Percentiles rank a stretch among this genome's conserved stretches.
Evolutionary conservation across 2,888 invertebrate genomes (phyloP).

Genomic region (Halictus quadricinctus): DNA sequence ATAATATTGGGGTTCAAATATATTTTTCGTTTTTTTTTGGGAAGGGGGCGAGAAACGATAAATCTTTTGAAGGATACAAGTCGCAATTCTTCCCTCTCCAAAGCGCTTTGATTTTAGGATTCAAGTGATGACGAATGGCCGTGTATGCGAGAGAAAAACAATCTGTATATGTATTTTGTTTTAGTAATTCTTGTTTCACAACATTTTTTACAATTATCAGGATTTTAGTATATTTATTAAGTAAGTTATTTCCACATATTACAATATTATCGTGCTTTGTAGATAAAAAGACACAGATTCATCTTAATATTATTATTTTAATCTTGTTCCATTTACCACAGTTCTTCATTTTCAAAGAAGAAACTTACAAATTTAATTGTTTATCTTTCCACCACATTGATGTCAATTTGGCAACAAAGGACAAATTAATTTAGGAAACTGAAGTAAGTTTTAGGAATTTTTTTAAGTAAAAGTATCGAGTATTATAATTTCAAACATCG

Average conservation of each 20-base stretch:
- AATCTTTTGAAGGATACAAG: slow-evolving; percentile 1
- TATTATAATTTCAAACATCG: too few relatives aligned
- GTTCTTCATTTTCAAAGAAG: too few relatives aligned
- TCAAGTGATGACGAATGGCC: not conserved
- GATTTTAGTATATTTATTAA: not conserved
- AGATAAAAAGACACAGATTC: too few relatives aligned
- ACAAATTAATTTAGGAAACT: too few relatives aligned
- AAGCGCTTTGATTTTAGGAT: not conserved
- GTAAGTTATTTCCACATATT: not conserved
- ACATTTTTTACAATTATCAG: not conserved
- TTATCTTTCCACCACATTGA: too few relatives aligned
- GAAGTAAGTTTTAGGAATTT: too few relatives aligned
- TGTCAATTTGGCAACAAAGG: too few relatives aligned
- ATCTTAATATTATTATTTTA: too few relatives aligned
- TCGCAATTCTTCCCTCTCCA: not conserved
- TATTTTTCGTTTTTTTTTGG: slow-evolving; percentile 9
- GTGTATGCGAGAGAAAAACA: not conserved
- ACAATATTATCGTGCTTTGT: not conserved
- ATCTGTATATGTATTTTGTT: not conserved
- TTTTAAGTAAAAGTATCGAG: too few relatives aligned
- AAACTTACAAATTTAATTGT: too few relatives aligned
- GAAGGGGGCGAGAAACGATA: not conserved
- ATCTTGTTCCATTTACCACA: too few relatives aligned
- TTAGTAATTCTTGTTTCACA: not conserved
- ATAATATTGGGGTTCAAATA: slow-evolving; percentile 2